Conservation (phyloP, 2,113 vertebrate species). For the Todiramphus saurophagus region DNA sequence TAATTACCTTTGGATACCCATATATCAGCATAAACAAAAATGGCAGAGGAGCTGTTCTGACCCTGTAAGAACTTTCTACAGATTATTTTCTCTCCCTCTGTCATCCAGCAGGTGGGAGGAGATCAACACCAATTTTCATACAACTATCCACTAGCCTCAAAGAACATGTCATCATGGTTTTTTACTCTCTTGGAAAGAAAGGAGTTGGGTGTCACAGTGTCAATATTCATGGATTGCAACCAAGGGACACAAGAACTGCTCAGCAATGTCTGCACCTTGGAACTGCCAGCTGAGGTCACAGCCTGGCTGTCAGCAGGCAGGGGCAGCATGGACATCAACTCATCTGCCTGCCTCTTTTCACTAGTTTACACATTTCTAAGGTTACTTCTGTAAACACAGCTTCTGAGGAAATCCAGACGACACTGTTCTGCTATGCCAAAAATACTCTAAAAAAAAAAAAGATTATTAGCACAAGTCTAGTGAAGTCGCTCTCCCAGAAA, state of each 20-base stretch:
- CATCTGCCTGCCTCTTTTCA: not conserved
- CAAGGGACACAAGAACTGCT: not conserved
- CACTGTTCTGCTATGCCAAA: not conserved
- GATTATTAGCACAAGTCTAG: not conserved
- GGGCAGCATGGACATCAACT: not conserved
- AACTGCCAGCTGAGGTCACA: not conserved
- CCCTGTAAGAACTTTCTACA: not conserved
- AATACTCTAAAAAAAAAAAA: not conserved
- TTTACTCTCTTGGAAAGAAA: not conserved
- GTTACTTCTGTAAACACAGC: not conserved
- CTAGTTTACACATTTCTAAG: not conserved
- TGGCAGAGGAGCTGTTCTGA: not conserved
- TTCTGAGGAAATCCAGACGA: not conserved
- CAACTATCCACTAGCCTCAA: not conserved
- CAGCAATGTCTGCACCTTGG: not conserved
- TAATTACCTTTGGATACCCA: not conserved
- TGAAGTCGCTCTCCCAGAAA: not conserved
- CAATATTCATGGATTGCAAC: not conserved
- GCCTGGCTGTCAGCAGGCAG: not conserved
- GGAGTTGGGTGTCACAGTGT: not conserved
- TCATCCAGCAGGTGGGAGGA: conserved; percentile 24
- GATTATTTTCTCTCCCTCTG: not conserved
- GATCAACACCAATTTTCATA: not conserved
- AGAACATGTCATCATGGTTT: not conserved
- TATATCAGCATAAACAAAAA: not conserved